Evolutionary conservation across 2,888 invertebrate genomes (phyloP).

Genomic region (Epirrhoe tristata): DNA sequence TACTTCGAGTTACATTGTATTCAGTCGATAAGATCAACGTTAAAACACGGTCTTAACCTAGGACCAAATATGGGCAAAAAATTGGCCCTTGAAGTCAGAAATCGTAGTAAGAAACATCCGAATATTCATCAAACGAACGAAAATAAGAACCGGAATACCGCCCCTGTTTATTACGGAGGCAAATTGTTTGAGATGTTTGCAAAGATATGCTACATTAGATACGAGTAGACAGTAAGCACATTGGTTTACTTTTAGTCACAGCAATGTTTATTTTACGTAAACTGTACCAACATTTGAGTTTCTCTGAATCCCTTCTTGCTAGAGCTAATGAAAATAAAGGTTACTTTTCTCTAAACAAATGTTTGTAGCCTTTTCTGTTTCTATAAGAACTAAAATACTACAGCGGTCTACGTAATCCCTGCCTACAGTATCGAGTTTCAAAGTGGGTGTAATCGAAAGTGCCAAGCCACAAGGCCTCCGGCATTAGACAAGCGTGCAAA

Average conservation of each 20-base stretch:
- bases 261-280: not conserved
- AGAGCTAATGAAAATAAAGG: not conserved
- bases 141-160: too few species aligned
- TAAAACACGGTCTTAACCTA: too few species aligned
- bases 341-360: not conserved
- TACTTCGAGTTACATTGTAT: too few species aligned
- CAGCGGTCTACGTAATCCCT: not conserved
- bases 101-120: too few species aligned
- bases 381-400: not conserved
- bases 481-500: slow-evolving; percentile 12
- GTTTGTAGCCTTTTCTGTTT: not conserved
- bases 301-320: not conserved
- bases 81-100: too few species aligned
- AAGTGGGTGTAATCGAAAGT: slow-evolving; percentile 35
- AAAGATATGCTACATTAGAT: not conserved
- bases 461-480: slow-evolving; percentile 12
- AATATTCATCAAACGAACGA: too few species aligned
- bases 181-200: not conserved
- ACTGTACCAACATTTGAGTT: not conserved
- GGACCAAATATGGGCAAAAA: too few species aligned
- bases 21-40: too few species aligned
- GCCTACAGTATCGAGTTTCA: not conserved
- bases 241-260: not conserved
- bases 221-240: not conserved
- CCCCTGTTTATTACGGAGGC: not conserved